Base-by-base conservation (phyloP, 2,888 invertebrate species). In the Dasypogon diadema region DNA sequence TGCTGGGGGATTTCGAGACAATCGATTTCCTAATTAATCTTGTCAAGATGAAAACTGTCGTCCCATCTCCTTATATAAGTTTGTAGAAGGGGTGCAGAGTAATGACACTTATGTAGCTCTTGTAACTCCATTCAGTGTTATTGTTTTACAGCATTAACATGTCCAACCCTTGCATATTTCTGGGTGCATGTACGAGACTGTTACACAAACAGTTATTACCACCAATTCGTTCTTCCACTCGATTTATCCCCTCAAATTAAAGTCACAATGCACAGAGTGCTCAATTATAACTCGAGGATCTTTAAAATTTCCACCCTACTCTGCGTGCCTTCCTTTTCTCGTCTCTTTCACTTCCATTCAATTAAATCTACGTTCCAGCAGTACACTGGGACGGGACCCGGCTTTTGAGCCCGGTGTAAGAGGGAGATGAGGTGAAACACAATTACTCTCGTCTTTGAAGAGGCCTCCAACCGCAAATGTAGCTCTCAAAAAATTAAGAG, bases 401-500 rank as follows among this genome's bases (percentile, higher is more conserved):
- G 3, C n/a, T 56, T 26, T 26, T n/a, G 30, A 26, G 51, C 16
- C 48, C 12, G 48, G 68, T 70, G 51, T 34, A 54, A 51, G 26
- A 14, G 54, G 54, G 30, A 70, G 70, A 70, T 70, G 70, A 70
- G 70, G 70, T 70, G 70, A 70, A 70, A 70, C 70, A 70, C 54
- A 70, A 70, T 73, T 73, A 73, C 73, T 56, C 56, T 73, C 73
- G 73, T 73, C 73, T 56, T 73, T 73, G 56, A 73, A 73, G 73
- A 56, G 73, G 73, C 56, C 60, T 74, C 48, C 70, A 60, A 74
- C 74, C 74, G 60, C 74, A 74, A 60, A 74, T 74, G 48, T 74
- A 60, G 48, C 60, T 74, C 60, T 74, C 56, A 60, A 74, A 74
- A 60, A 74, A 74, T 74, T 74, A 74, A 74, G 74, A 74, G 74